Evolutionary conservation across 2,888 invertebrate species (phyloP).

Genomic region (Ophion obscuratus): DNA sequence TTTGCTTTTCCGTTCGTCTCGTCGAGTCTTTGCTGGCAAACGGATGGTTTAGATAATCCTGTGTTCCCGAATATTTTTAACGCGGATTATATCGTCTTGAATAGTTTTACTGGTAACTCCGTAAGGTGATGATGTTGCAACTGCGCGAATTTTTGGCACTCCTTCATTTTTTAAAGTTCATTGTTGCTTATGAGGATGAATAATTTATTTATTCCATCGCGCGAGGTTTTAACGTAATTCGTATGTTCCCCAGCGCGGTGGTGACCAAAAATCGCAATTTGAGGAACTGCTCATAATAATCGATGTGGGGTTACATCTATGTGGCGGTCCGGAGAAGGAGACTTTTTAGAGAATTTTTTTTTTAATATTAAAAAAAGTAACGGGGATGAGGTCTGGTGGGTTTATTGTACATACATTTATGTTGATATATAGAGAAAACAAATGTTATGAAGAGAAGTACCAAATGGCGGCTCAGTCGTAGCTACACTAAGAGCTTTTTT

Average conservation of each 20-base stretch:
- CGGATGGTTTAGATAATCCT: slow-evolving; percentile 6
- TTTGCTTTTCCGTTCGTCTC: slow-evolving; percentile 52
- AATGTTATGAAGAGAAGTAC: too few species aligned
- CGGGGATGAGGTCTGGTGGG: too few species aligned
- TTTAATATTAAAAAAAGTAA: too few species aligned
- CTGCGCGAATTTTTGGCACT: neutral
- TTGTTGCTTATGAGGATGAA: neutral
- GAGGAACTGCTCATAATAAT: neutral
- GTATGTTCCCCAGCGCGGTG: too few species aligned
- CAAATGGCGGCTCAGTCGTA: too few species aligned
- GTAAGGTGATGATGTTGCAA: neutral
- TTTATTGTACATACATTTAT: too few species aligned
- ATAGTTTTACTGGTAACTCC: neutral
- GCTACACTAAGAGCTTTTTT: too few species aligned
- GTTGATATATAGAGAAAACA: too few species aligned
- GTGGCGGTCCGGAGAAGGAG: too few species aligned
- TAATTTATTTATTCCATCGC: neutral
- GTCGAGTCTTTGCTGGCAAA: slow-evolving; percentile 17
- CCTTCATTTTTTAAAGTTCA: neutral
- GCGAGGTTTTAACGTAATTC: neutral
- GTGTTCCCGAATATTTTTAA: slow-evolving; percentile 10
- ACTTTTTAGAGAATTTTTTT: too few species aligned
- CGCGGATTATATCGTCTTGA: slow-evolving; percentile 10
- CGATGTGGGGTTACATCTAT: neutral
- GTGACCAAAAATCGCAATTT: too few species aligned